phyloP scores from a whole-genome alignment of 2,888 invertebrate genomes.

The Fragum sueziense region DNA sequence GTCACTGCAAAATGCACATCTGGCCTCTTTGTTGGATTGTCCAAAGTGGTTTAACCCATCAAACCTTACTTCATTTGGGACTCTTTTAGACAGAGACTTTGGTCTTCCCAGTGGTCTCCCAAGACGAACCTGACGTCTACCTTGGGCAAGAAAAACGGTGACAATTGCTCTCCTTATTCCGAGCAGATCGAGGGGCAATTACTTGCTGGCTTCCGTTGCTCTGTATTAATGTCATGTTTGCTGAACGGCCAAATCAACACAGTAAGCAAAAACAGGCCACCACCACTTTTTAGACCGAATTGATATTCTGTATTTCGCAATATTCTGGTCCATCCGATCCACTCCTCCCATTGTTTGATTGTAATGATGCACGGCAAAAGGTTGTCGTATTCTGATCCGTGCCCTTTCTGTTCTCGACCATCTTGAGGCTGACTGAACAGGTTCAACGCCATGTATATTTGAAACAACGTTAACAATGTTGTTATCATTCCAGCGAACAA shows the following conservation, averaged over 20 bases:
- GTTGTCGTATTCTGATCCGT: slow-evolving; percentile 16
- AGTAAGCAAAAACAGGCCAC: slow-evolving; percentile 1
- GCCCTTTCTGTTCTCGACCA: slow-evolving; percentile 7
- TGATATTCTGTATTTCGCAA: slow-evolving; percentile 11
- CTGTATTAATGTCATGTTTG: slow-evolving; percentile 19
- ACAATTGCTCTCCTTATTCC: not conserved
- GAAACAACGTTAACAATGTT: slow-evolving; percentile 26
- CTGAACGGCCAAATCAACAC: not conserved
- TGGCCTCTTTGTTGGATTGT: not conserved
- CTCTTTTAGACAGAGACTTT: not conserved
- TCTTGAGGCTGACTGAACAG: slow-evolving; percentile 5
- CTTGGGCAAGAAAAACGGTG: slow-evolving; percentile 6
- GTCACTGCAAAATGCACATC: slow-evolving; percentile 3
- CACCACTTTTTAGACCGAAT: slow-evolving; percentile 21
- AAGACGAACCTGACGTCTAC: not conserved
- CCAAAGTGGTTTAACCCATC: not conserved
- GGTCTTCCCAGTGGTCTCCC: not conserved
- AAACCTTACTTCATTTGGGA: not conserved
- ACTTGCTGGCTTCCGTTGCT: not conserved
- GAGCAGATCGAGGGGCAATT: not conserved
- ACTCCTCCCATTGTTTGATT: slow-evolving; percentile 43
- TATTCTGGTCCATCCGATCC: slow-evolving; percentile 40
- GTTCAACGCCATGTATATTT: slow-evolving; percentile 8
- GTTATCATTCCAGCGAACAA: slow-evolving; percentile 41
- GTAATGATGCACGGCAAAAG: slow-evolving; percentile 21